These are phyloP conservation scores for Proteles cristata DNA, from an alignment of 2,113 vertebrate species.

Conservation along the genomic window DNA sequence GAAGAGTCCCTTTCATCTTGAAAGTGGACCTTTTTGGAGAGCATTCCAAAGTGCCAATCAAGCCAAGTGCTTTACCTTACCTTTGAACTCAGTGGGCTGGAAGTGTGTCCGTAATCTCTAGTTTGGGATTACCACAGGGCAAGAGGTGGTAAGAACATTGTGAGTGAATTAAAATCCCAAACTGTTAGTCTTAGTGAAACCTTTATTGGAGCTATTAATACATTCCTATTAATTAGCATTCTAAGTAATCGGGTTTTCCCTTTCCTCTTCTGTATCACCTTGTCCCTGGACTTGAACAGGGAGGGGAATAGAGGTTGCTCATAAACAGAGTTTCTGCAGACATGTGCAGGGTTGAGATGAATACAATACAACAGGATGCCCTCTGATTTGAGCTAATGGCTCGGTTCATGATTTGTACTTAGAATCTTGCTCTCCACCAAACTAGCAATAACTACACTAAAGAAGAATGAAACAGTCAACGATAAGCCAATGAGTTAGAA, in stretches of 20 bases:
- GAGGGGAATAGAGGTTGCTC: not conserved
- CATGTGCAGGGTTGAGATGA: not conserved
- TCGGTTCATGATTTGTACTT: not conserved
- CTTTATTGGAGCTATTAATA: not conserved
- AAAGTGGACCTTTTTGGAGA: slow-evolving; percentile 67
- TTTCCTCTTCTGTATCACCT: slow-evolving; percentile 6
- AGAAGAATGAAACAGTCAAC: not conserved
- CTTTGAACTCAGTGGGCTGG: slow-evolving; percentile 75
- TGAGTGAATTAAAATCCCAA: slow-evolving; percentile 37
- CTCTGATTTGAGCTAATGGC: not conserved
- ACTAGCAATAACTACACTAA: not conserved
- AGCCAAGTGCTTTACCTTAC: slow-evolving; percentile 52
- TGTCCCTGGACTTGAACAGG: not conserved
- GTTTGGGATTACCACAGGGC: slow-evolving; percentile 8
- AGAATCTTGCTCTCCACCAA: not conserved
- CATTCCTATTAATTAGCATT: not conserved
- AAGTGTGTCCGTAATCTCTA: slow-evolving; percentile 39
- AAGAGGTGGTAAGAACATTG: slow-evolving; percentile 2
- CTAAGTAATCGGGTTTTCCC: not conserved
- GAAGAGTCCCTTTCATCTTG: slow-evolving; percentile 72
- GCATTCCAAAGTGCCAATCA: slow-evolving; percentile 72
- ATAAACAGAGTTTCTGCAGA: not conserved
- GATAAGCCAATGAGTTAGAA: not conserved
- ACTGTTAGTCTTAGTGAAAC: not conserved
- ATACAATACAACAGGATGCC: not conserved